Evolutionary conservation across 2,797 vertebrate species (phyloP).

Genomic region (Centropyge bicolor): DNA sequence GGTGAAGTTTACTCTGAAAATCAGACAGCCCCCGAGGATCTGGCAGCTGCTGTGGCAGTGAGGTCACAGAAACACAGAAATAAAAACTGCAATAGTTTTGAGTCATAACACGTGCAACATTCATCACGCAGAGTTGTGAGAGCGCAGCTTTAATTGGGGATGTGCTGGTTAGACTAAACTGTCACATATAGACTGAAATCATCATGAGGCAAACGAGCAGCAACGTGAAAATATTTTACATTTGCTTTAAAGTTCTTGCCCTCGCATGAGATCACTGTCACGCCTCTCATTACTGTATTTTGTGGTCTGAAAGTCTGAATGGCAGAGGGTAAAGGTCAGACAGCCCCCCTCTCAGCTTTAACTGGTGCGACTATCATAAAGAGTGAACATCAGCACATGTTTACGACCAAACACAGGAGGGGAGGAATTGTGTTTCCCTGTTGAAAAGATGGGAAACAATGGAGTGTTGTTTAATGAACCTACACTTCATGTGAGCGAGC

Average conservation of each 20-base stretch:
- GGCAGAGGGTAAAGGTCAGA: conserved; percentile 46
- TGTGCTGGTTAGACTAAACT: conserved; percentile 19
- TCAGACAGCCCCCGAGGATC: conserved; percentile 35
- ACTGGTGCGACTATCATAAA: conserved; percentile 32
- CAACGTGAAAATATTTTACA: conserved; percentile 10
- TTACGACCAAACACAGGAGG: conserved; percentile 62
- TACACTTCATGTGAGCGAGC: conserved; percentile 26
- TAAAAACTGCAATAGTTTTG: conserved; percentile 32
- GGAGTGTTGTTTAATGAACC: conserved; percentile 53
- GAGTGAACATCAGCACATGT: conserved; percentile 49
- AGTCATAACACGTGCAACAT: background rate
- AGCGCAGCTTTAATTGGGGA: conserved; percentile 28
- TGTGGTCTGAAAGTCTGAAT: conserved; percentile 36
- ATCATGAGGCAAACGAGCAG: conserved; percentile 13
- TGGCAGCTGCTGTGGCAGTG: conserved; percentile 50
- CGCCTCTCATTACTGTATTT: conserved; percentile 35
- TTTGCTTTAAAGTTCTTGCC: background rate
- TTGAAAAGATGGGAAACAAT: conserved; percentile 34
- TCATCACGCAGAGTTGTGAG: conserved; percentile 18
- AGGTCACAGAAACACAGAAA: conserved; percentile 50
- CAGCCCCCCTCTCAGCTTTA: conserved; percentile 22
- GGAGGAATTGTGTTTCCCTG: conserved; percentile 37
- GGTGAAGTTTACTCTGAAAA: conserved; percentile 53
- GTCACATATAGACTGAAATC: conserved; percentile 4
- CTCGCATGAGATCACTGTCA: conserved; percentile 16